Evolutionary conservation across 2,113 vertebrate genomes (phyloP).

Genomic region (Empidonax traillii): DNA sequence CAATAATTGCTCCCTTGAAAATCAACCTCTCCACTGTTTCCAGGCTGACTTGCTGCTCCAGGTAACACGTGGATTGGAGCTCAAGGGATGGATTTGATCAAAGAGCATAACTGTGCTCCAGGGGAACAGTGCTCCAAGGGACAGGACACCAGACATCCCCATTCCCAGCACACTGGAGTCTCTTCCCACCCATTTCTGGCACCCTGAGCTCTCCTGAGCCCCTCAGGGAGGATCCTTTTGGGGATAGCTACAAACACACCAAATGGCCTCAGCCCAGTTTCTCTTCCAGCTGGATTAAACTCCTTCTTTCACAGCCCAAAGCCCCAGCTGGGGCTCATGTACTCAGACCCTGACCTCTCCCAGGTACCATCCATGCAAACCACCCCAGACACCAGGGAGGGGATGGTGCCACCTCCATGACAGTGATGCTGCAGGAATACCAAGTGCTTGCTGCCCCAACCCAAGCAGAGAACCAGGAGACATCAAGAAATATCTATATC

Average conservation of each 20-base stretch:
- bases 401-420: neutral
- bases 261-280: rapidly evolving
- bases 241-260: neutral
- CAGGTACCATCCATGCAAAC: neutral
- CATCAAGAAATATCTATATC: neutral
- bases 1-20: neutral
- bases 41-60: neutral
- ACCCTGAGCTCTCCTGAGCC: neutral
- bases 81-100: neutral
- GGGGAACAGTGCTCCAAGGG: rapidly evolving
- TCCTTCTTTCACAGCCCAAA: neutral
- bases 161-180: neutral
- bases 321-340: neutral
- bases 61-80: neutral
- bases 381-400: neutral
- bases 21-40: neutral
- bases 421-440: neutral
- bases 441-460: neutral
- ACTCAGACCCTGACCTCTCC: neutral
- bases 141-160: neutral
- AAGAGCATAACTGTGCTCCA: neutral
- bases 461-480: neutral
- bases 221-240: neutral
- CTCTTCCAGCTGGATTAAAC: neutral
- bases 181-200: neutral